Base-by-base conservation (phyloP, 92 coral and sea anemone genomes). In the Phymanthus crucifer region DNA sequence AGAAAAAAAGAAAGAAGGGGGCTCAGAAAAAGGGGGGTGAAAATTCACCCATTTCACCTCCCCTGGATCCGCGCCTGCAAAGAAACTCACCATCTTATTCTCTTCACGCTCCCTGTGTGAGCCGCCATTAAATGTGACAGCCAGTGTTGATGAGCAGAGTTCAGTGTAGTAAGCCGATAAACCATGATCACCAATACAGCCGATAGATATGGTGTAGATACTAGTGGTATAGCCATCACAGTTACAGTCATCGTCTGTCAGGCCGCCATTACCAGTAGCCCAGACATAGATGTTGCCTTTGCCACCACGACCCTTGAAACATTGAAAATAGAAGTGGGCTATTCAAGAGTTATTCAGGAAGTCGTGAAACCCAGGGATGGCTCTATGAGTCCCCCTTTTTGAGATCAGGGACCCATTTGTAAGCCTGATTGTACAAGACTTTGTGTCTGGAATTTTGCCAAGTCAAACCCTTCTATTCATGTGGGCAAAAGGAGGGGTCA, bases 221-320 rank as follows among this genome's bases (percentile, higher is more conserved):
- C 92, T 93, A 40, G 97, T 93, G 11, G 97, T 93, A 80, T 93
- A 93, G 10, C 98, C 98, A 76, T 93, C 98, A 72, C 98, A 93
- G 78, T 93, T 93, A 47, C 98, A 93, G 78, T 93, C 98, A 57
- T 93, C 98, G 56, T 93, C 98, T 58, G 98, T 93, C 43, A 93
- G 87, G 32, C 98, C 98, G 32, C 98, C 98, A 79, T 93, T 93
- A 37, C 98, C 98, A 17, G 98, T 93, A 48, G 98, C 98, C 98
- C 98, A 93, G 8, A 93, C 98, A 40, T 88, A 93, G 79, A 93
- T 83, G 77, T 88, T 94, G 16, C 98, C 98, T 84, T 89, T 91
- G 32, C 98, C 98, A 3, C 88, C 94, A 52, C 97, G 93, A 52
- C 98, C 98, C 98, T 91, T 70, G 11, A 38, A 32, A 40, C 27